Evolutionary conservation across 2,797 vertebrate genomes (phyloP).

Genomic region (Molossus molossus): DNA sequence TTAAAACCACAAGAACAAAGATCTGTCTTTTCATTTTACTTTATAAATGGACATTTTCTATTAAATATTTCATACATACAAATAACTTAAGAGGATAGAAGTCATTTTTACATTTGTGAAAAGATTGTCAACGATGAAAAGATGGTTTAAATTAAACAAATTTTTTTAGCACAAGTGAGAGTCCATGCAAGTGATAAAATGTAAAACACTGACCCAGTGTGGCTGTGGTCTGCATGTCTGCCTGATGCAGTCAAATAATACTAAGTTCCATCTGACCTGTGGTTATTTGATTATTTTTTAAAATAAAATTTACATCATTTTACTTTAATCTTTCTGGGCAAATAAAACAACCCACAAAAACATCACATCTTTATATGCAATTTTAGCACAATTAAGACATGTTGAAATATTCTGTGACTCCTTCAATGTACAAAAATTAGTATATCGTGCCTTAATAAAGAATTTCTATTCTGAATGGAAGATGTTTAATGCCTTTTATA

Average conservation of each 20-base stretch:
- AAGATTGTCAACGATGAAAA: background rate
- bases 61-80: constrained; percentile 41
- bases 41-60: background rate
- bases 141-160: background rate
- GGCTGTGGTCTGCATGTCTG: background rate
- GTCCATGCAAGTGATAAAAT: background rate
- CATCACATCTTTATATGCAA: background rate
- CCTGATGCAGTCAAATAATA: background rate
- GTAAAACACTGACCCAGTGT: background rate
- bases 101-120: background rate
- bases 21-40: background rate
- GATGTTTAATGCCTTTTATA: background rate
- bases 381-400: background rate
- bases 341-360: background rate
- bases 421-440: background rate
- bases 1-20: constrained; percentile 14
- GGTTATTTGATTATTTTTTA: background rate
- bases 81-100: background rate
- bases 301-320: background rate
- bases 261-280: background rate
- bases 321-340: background rate
- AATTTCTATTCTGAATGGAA: background rate
- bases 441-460: background rate
- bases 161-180: background rate
- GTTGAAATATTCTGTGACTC: background rate